phyloP scores from a whole-genome alignment of 2,797 vertebrate genomes.

The Lagorchestes hirsutus region DNA sequence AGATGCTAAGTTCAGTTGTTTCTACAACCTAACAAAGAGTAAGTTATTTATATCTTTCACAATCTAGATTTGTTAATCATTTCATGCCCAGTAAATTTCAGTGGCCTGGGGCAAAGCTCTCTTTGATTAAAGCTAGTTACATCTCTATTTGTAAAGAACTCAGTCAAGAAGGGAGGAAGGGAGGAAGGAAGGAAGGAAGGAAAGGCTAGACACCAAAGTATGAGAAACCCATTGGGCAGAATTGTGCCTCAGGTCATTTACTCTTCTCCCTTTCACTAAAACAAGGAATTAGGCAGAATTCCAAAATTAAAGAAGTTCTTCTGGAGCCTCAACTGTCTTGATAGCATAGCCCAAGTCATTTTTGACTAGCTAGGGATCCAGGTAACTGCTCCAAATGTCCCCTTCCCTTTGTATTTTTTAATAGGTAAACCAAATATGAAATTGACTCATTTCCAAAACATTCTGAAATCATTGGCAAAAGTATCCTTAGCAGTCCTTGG shows the following conservation, averaged over 20 bases:
- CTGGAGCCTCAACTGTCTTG: neutral
- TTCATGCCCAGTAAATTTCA: neutral
- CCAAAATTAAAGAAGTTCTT: neutral
- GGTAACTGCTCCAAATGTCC: neutral
- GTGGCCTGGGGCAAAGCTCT: neutral
- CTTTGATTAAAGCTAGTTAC: neutral
- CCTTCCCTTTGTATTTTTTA: neutral
- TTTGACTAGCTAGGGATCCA: neutral
- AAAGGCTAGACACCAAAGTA: neutral
- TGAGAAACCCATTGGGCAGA: neutral
- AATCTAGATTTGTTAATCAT: neutral
- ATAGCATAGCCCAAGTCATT: neutral
- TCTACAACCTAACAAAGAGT: neutral
- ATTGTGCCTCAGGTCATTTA: neutral
- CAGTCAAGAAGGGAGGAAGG: neutral
- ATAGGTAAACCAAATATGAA: neutral
- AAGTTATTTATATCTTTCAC: neutral
- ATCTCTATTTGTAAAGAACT: neutral
- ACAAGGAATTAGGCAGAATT: neutral
- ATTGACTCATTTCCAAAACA: neutral
- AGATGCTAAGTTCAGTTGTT: neutral
- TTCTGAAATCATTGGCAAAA: slow-evolving; percentile 49
- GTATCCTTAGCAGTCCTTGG: neutral
- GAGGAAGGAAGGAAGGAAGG: neutral
- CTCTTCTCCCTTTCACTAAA: neutral